Conservation (phyloP, 2,888 invertebrate genomes). For the Drosophila putrida region DNA sequence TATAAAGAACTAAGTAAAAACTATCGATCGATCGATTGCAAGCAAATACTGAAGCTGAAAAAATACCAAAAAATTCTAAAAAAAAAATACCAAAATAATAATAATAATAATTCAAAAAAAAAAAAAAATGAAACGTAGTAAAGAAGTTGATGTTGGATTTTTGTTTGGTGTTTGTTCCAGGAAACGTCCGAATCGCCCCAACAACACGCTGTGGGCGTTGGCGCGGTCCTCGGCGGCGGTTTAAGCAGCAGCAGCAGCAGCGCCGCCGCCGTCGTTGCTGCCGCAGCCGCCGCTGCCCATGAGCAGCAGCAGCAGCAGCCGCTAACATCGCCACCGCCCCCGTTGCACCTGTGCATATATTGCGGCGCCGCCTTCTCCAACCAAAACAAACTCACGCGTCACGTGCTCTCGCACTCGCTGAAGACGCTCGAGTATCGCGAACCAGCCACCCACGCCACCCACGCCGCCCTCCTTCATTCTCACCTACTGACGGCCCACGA, state of each 20-base stretch:
- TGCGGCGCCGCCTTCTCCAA: constrained; percentile 95
- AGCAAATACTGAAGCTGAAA: constrained; percentile 76
- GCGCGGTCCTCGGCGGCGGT: constrained; percentile 75
- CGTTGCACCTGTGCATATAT: constrained; percentile 91
- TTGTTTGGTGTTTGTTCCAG: constrained; percentile 94
- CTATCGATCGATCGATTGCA: constrained; percentile 68
- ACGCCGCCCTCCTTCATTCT: constrained; percentile 87
- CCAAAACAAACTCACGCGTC: constrained; percentile 95
- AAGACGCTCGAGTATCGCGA: constrained; percentile 95
- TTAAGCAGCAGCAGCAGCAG: constrained; percentile 72
- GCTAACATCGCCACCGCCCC: constrained; percentile 66
- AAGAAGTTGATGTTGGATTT: constrained; percentile 95
- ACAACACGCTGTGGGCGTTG: constrained; percentile 88
- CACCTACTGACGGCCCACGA: constrained; percentile 86
- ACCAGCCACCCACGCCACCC: constrained; percentile 86
- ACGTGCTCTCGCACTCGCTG: constrained; percentile 94
- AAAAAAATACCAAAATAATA: constrained; percentile 83
- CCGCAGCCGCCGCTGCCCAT: constrained; percentile 66
- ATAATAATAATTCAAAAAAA: constrained; percentile 86
- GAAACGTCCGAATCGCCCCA: constrained; percentile 89
- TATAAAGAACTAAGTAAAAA: constrained; percentile 55
- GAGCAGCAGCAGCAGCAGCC: constrained; percentile 80
- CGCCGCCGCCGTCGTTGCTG: constrained; percentile 63
- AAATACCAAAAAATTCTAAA: constrained; percentile 39
- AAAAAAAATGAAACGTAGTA: constrained; percentile 78